phyloP scores from a whole-genome alignment of 2,888 invertebrate species.

The Monoplex corrugatus region DNA sequence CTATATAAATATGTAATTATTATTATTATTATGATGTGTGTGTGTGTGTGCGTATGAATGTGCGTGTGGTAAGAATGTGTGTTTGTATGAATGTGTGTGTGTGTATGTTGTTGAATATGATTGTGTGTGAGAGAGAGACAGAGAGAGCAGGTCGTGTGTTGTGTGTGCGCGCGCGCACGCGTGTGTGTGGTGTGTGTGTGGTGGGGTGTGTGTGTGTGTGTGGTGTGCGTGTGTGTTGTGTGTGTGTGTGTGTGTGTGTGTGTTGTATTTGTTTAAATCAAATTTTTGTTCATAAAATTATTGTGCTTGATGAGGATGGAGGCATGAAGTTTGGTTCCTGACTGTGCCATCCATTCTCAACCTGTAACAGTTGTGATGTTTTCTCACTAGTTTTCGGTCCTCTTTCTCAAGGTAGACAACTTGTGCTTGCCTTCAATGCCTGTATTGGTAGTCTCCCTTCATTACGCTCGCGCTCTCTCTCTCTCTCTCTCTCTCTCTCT shows the following conservation, averaged over 20 bases:
- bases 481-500: slow-evolving; percentile 1
- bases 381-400: too few species aligned
- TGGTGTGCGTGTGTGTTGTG: too few species aligned
- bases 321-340: background rate
- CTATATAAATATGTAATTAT: too few species aligned
- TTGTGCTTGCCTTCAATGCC: background rate
- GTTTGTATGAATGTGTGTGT: background rate
- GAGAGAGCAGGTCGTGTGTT: too few species aligned
- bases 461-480: background rate
- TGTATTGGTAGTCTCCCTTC: background rate
- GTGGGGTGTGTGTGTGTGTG: too few species aligned
- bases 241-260: background rate
- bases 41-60: too few species aligned
- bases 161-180: too few species aligned
- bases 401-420: too few species aligned
- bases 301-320: too few species aligned
- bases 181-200: too few species aligned
- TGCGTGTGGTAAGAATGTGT: too few species aligned
- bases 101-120: background rate
- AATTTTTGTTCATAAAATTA: background rate
- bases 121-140: too few species aligned
- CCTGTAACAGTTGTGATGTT: background rate
- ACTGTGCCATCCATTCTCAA: background rate
- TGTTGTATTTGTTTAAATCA: background rate
- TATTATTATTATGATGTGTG: background rate